phyloP scores from a whole-genome alignment of 2,113 vertebrate genomes.

The Cynocephalus volans region DNA sequence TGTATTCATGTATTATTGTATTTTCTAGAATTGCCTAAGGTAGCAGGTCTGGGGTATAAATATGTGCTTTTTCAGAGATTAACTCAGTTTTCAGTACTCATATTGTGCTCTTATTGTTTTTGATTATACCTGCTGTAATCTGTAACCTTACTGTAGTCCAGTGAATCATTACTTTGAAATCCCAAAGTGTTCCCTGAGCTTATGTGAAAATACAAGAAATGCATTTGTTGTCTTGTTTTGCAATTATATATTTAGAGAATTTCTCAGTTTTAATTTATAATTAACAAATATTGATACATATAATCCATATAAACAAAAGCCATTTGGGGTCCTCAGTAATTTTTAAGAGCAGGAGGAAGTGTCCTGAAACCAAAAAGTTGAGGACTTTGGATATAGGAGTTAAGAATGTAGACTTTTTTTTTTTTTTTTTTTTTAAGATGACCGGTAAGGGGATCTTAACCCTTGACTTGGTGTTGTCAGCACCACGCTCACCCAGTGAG shows the following conservation, averaged over 20 bases:
- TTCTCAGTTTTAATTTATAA: slow-evolving; percentile 33
- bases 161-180: slow-evolving; percentile 19
- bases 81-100: neutral
- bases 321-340: slow-evolving; percentile 7
- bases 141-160: neutral
- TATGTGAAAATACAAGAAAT: neutral
- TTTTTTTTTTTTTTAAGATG: too few relatives aligned
- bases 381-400: neutral
- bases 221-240: slow-evolving; percentile 3
- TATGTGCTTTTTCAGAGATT: neutral
- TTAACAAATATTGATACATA: neutral
- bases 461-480: too few relatives aligned
- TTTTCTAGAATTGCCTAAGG: neutral
- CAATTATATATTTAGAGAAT: neutral
- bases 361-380: neutral
- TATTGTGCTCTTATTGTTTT: neutral
- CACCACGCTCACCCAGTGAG: too few relatives aligned
- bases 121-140: neutral
- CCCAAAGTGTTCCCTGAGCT: neutral
- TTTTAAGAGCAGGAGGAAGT: neutral
- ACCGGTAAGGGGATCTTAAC: too few relatives aligned
- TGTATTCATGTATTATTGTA: neutral
- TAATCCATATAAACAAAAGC: slow-evolving; percentile 4
- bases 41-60: neutral
- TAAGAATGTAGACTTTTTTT: slow-evolving; percentile 4